Evolutionary conservation across 2,888 invertebrate species (phyloP), one percentile per base, ranked within the genome.

Genomic region (Plagodis pulveraria): DNA sequence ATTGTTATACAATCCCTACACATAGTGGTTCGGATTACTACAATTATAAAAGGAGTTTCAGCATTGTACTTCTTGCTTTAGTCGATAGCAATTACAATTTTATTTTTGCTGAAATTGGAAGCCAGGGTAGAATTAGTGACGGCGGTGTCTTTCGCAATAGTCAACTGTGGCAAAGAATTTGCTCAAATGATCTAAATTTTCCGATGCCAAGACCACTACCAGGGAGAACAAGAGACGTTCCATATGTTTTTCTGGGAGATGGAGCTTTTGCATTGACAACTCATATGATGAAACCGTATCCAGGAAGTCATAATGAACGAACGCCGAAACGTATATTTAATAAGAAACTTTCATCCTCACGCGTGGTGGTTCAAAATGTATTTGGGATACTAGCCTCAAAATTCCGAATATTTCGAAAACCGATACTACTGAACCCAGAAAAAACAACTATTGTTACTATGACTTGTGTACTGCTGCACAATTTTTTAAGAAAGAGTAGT

Each of bases 11-110:
- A 58, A 49, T 48, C 40, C 47, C 49, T 38, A 46, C 42, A 9
- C 8, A 42, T 38, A 47, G 48, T 44, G 61, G 53, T 32, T 58
- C 58, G 1, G 58, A 58, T 6, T 61, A 58, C 42, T 50, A 43
- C 12, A 66, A 63, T 22, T 63, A 63, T 11, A 59, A 63, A 46
- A 35, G 40, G 9, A 49, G 6, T 42, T 66, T 61, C 35, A 63
- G 62, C 22, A 62, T 66, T 9, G 58, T 66, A 4, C 41, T 65
- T 12, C 9, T 62, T 2, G 62, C 61, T n/a, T 10, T 65, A 49
- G 54, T 65, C 5, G 58, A 60, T 44, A 50, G 48, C 56, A n/a
- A 65, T 49, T 63, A 63, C 32, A 33, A 12, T 50, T 61, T 65
- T 32, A 32, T 65, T 7, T 65, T 62, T 55, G 61, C 55, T 41